Conservation (phyloP, 2,113 vertebrate genomes). For the Thalassarche chlororhynchos region DNA sequence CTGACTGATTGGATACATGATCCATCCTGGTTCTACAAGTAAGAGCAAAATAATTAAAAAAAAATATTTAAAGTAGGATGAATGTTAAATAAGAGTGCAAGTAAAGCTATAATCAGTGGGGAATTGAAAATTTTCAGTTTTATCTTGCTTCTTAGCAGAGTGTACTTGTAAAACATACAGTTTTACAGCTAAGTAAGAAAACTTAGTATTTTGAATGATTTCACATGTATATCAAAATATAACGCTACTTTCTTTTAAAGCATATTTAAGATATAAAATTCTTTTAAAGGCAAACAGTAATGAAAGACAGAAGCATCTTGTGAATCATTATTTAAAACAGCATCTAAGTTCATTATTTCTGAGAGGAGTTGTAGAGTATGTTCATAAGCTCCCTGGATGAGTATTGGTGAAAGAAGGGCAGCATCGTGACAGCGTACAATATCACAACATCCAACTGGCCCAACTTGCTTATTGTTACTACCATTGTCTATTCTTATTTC, state of each 20-base stretch:
- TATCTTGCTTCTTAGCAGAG: not conserved
- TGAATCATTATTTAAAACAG: not conserved
- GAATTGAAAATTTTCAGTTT: not conserved
- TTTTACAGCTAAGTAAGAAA: not conserved
- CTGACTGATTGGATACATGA: constrained; percentile 92
- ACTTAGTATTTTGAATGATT: not conserved
- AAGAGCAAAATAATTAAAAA: not conserved
- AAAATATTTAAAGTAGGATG: not conserved
- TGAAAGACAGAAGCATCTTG: not conserved
- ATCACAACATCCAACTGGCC: not conserved
- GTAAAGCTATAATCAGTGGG: not conserved
- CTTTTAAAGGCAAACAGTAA: not conserved
- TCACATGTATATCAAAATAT: not conserved
- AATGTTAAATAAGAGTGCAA: not conserved
- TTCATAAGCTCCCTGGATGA: not conserved
- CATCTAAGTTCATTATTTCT: not conserved
- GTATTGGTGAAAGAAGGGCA: not conserved
- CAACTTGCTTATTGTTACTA: not conserved
- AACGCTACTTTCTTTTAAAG: not conserved
- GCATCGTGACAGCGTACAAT: not conserved
- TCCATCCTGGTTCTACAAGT: constrained; percentile 89
- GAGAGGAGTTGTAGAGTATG: not conserved
- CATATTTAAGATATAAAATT: not conserved
- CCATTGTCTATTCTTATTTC: not conserved
- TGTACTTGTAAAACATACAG: not conserved